A percentile compares a stretch with the other conserved stretches of the same genome.
Conservation (phyloP, 2,888 invertebrate genomes). For the Drosophila anceps region DNA sequence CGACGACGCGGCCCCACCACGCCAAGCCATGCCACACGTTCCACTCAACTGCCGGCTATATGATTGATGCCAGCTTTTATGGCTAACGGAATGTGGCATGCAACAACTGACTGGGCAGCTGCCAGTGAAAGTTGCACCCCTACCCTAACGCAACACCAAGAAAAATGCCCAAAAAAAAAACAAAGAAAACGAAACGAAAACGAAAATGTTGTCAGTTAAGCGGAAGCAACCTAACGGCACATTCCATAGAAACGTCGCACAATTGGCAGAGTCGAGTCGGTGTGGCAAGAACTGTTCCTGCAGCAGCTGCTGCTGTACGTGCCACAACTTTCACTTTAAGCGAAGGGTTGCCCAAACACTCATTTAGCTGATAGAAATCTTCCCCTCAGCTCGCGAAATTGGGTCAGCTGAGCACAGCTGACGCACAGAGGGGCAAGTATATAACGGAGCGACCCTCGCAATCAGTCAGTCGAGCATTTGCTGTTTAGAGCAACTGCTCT, state of each 20-base stretch:
- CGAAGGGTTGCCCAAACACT: constrained; percentile 57
- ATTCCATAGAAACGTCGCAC: constrained; percentile 29
- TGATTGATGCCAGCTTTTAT: constrained; percentile 81
- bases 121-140: constrained; percentile 53
- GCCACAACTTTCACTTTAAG: constrained; percentile 53
- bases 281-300: constrained; percentile 28
- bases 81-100: constrained; percentile 60
- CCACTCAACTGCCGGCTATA: constrained; percentile 43
- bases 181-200: not conserved
- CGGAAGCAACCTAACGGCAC: constrained; percentile 53
- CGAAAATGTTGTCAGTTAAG: constrained; percentile 1
- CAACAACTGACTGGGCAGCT: constrained; percentile 23
- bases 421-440: constrained; percentile 9
- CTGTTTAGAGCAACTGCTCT: not conserved
- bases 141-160: not conserved
- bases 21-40: constrained; percentile 13
- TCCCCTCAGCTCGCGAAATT: constrained; percentile 47
- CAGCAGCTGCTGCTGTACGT: constrained; percentile 36
- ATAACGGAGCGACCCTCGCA: constrained; percentile 14
- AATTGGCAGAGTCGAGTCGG: constrained; percentile 9
- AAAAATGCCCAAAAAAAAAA: not conserved
- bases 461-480: constrained; percentile 1
- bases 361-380: constrained; percentile 71
- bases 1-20: constrained; percentile 17
- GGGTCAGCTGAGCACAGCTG: constrained; percentile 50